These are phyloP conservation scores for Neelides sp. DNA, from an alignment of 1,140 invertebrate species.

Conservation along the genomic window DNA sequence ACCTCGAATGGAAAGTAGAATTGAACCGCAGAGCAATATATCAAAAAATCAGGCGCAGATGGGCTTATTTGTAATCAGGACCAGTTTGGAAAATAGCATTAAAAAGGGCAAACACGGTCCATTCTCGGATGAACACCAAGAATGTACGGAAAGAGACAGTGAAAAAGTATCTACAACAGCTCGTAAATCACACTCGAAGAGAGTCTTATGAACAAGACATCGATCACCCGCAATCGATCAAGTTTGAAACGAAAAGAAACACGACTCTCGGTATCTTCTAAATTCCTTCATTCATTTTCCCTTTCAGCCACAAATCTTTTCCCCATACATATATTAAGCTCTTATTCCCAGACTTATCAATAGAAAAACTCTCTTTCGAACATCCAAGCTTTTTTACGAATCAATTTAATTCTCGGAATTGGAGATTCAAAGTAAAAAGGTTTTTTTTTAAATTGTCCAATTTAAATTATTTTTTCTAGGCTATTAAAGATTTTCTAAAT, in stretches of 20 bases:
- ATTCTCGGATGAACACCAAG: slow-evolving; percentile 21
- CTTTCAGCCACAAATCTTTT: no score
- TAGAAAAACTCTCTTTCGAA: no score
- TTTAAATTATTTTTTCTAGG: no score
- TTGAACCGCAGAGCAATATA: slow-evolving; percentile 28
- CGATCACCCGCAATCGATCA: slow-evolving; percentile 32
- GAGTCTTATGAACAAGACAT: slow-evolving; percentile 32
- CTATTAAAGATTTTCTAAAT: no score
- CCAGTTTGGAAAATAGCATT: slow-evolving; percentile 28
- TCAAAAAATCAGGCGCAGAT: slow-evolving; percentile 32
- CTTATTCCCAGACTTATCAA: no score
- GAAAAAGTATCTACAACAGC: slow-evolving; percentile 31
- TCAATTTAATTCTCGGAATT: no score
- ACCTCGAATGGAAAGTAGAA: slow-evolving; percentile 12
- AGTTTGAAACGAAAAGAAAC: slow-evolving; percentile 12
- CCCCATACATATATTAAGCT: no score
- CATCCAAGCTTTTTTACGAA: no score
- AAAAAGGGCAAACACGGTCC: slow-evolving; percentile 28
- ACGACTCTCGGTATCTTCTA: background rate
- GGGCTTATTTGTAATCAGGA: slow-evolving; percentile 32
- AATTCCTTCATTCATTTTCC: background rate
- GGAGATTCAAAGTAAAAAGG: no score
- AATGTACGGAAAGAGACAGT: slow-evolving; percentile 25
- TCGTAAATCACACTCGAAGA: slow-evolving; percentile 32
- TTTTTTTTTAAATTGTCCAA: no score